A percentile compares a stretch with the other conserved stretches of the same genome.
Conservation (phyloP, 1,140 invertebrate species). For the Oedothorax gibbosus region DNA sequence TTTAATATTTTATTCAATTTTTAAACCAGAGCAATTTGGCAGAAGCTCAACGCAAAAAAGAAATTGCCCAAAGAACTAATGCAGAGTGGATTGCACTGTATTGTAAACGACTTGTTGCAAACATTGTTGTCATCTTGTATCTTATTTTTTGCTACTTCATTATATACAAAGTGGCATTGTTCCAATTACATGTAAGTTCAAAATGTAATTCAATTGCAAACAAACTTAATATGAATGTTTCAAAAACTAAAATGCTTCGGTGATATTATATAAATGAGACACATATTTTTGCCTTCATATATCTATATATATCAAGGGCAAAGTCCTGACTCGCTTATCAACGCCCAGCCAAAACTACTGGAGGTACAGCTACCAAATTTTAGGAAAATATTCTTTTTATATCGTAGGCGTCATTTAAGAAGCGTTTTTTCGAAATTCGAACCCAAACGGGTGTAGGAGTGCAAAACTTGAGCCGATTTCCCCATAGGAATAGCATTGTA, state of each 20-base stretch:
- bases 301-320: too few species aligned
- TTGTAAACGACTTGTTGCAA: background rate
- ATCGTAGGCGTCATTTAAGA: too few species aligned
- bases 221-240: background rate
- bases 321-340: too few species aligned
- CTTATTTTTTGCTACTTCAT: background rate
- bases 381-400: too few species aligned
- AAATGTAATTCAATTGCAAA: background rate
- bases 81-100: background rate
- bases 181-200: slow-evolving; percentile 8
- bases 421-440: too few species aligned
- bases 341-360: too few species aligned
- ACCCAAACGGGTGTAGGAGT: too few species aligned
- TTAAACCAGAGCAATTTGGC: background rate
- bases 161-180: slow-evolving; percentile 6
- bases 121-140: background rate
- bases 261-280: background rate
- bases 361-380: too few species aligned
- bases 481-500: too few species aligned
- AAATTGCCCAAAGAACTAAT: background rate
- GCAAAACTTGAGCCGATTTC: too few species aligned
- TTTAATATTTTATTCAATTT: too few species aligned
- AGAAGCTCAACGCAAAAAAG: slow-evolving; percentile 15
- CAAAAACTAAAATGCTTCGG: background rate
- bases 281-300: background rate